These are phyloP conservation scores for Acipenser transmontanus DNA, from an alignment of 2,797 vertebrate genomes.

Conservation along the genomic window DNA sequence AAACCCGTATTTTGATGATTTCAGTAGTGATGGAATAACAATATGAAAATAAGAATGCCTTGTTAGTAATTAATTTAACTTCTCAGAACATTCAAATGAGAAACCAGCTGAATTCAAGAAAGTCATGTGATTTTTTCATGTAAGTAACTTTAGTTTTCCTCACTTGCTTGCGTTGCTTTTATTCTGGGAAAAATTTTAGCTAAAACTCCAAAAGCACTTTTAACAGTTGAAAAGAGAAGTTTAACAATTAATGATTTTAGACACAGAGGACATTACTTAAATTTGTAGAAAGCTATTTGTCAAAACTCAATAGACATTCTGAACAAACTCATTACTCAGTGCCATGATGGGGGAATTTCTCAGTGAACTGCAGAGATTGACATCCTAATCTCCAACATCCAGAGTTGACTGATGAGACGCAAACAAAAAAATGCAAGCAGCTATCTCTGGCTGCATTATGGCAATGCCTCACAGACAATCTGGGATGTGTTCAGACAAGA, in stretches of 20 bases:
- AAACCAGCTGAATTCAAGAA: too few relatives aligned
- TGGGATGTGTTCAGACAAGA: constrained; percentile 18
- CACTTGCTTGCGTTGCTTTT: too few relatives aligned
- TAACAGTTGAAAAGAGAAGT: too few relatives aligned
- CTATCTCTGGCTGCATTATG: constrained; percentile 10
- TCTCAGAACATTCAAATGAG: too few relatives aligned
- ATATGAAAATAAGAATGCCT: too few relatives aligned
- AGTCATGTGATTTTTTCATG: too few relatives aligned
- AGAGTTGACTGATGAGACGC: constrained; percentile 22
- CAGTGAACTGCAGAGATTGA: constrained; percentile 47
- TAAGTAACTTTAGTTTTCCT: too few relatives aligned
- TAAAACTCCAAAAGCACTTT: too few relatives aligned
- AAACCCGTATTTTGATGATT: too few relatives aligned
- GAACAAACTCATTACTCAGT: constrained; percentile 30
- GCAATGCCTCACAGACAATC: not conserved
- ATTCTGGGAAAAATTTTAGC: too few relatives aligned
- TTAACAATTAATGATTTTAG: constrained; percentile 7
- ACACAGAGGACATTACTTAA: constrained; percentile 11
- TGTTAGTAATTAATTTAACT: too few relatives aligned
- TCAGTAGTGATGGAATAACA: too few relatives aligned
- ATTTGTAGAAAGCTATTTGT: constrained; percentile 20
- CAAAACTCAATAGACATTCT: constrained; percentile 12
- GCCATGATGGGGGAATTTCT: constrained; percentile 46
- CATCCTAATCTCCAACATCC: constrained; percentile 54
- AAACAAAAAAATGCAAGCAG: constrained; percentile 10